Conservation (phyloP, 2,113 vertebrate species). For the Bufo bufo region DNA sequence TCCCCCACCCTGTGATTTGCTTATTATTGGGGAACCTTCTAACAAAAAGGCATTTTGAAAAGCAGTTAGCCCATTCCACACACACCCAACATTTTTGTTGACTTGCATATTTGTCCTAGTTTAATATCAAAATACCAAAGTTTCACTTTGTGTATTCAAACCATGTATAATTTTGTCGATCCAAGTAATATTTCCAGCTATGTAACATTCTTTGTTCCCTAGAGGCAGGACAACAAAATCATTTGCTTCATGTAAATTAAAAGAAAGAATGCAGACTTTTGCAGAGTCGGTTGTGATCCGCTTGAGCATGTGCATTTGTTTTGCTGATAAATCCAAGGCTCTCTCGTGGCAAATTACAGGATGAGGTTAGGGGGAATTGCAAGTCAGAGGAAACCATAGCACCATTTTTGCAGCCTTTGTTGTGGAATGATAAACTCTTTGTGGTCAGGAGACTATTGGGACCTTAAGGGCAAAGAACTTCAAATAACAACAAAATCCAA, state of each 20-base stretch:
- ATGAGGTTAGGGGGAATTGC: slow-evolving; percentile 70
- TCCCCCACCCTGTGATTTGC: background rate
- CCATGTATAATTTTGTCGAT: slow-evolving; percentile 10
- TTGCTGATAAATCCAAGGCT: slow-evolving; percentile 65
- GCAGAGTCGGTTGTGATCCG: slow-evolving; percentile 58
- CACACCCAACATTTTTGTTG: background rate
- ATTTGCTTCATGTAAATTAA: slow-evolving; percentile 47
- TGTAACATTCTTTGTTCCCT: slow-evolving; percentile 26
- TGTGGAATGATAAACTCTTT: slow-evolving; percentile 81
- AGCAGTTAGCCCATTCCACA: background rate
- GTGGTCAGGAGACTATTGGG: slow-evolving; percentile 58
- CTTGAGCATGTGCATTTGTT: slow-evolving; percentile 70
- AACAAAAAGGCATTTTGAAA: background rate
- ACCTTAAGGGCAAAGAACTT: slow-evolving; percentile 82
- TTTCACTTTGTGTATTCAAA: background rate
- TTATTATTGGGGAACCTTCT: background rate
- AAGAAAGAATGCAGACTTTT: slow-evolving; percentile 55
- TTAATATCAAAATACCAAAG: slow-evolving; percentile 15
- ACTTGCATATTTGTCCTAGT: background rate
- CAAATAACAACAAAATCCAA: slow-evolving; percentile 86
- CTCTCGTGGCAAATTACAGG: slow-evolving; percentile 80
- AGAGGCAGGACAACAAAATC: slow-evolving; percentile 19
- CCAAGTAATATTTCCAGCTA: slow-evolving; percentile 34
- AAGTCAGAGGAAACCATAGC: slow-evolving; percentile 64
- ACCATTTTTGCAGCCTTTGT: slow-evolving; percentile 72